Percentiles rank a stretch among this genome's conserved stretches.
phyloP scores from a whole-genome alignment of 2,888 invertebrate genomes.

The Pocota personata region DNA sequence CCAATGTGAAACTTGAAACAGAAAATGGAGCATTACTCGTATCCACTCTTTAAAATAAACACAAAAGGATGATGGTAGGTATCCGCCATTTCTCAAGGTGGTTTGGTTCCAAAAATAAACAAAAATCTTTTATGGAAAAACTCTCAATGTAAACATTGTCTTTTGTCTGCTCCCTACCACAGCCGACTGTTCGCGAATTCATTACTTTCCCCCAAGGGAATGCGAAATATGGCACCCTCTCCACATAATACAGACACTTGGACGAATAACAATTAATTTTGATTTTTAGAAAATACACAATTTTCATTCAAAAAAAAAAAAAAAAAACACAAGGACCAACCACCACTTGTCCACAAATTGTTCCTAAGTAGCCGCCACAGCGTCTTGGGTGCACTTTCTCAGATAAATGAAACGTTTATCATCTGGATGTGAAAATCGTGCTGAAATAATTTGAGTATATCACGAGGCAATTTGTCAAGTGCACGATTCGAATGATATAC shows the following conservation, averaged over 20 bases:
- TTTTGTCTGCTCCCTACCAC: not conserved
- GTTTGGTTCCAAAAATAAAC: not conserved
- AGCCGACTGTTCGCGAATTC: not conserved
- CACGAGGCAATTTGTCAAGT: constrained; percentile 5
- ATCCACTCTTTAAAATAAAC: not conserved
- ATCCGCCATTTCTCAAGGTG: not conserved
- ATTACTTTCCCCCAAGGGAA: not conserved
- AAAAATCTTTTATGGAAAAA: not conserved
- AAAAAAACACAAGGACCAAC: not conserved
- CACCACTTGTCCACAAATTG: not conserved
- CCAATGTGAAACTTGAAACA: not conserved
- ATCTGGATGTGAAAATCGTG: not conserved
- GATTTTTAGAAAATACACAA: not conserved
- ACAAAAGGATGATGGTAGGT: not conserved
- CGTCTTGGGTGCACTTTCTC: not conserved
- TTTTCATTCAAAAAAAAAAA: not conserved
- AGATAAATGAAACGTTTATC: not conserved
- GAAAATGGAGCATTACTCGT: not conserved
- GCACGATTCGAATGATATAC: not conserved
- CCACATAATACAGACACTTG: not conserved
- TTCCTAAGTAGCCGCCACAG: not conserved
- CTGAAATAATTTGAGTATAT: not conserved
- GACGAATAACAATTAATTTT: not conserved
- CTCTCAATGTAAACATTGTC: not conserved
- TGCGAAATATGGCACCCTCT: not conserved